These are phyloP conservation scores for Schizaphis graminum DNA, from an alignment of 2,888 invertebrate genomes.

Conservation along the genomic window DNA sequence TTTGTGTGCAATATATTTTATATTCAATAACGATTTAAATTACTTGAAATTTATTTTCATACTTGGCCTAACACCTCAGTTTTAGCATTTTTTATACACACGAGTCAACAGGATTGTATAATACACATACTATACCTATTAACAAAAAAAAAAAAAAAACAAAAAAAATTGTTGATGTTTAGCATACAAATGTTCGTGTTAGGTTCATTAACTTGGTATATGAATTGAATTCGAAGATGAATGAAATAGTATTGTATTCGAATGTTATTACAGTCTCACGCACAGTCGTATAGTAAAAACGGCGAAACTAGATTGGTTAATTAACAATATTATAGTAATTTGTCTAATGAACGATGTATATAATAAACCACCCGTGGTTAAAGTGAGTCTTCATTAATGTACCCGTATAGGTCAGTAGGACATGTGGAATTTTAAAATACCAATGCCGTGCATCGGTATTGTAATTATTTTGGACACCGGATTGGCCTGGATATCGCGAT, in stretches of 20 bases:
- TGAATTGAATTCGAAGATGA: constrained; percentile 10
- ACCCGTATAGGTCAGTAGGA: constrained; percentile 56
- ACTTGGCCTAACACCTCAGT: neutral
- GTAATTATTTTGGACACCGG: neutral
- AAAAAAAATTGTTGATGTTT: neutral
- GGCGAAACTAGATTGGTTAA: neutral
- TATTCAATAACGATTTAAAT: neutral
- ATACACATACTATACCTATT: neutral
- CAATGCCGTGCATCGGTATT: neutral
- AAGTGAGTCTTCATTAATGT: constrained; percentile 38
- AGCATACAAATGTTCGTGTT: neutral
- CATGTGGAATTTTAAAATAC: neutral
- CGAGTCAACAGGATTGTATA: neutral
- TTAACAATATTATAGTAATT: constrained; percentile 28
- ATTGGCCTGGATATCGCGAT: constrained; percentile 22
- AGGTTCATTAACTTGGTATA: neutral
- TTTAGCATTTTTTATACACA: neutral
- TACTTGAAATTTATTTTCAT: neutral
- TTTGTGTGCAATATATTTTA: no score
- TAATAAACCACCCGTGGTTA: constrained; percentile 2
- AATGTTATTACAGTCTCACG: neutral
- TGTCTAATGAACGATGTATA: neutral
- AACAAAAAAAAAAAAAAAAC: neutral
- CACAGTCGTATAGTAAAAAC: neutral
- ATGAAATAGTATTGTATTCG: constrained; percentile 10